These are phyloP conservation scores for Rallus crepitans DNA, from an alignment of 2,797 vertebrate genomes.

Conservation along the genomic window DNA sequence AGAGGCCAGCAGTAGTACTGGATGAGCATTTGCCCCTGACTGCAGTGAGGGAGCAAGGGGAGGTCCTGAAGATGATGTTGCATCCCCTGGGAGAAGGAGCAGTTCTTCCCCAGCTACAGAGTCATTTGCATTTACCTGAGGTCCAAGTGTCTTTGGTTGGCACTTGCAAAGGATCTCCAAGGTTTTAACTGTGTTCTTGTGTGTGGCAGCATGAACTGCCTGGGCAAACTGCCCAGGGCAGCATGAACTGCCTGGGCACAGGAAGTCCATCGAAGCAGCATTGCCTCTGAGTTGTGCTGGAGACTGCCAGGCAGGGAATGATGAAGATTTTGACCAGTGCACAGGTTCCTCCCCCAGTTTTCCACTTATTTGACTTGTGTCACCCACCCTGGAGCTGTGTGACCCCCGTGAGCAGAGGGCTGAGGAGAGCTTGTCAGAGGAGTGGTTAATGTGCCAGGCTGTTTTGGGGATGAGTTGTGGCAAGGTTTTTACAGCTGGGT, in stretches of 20 bases:
- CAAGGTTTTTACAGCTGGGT: background rate
- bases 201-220: background rate
- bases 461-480: background rate
- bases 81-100: background rate
- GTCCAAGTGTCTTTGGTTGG: background rate
- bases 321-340: background rate
- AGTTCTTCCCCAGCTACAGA: background rate
- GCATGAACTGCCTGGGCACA: background rate
- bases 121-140: background rate
- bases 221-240: background rate
- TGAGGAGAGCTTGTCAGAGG: background rate
- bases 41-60: background rate
- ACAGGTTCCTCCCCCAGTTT: background rate
- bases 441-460: fast-evolving
- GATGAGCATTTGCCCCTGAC: background rate
- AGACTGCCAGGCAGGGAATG: background rate
- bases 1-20: background rate
- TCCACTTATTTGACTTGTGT: background rate
- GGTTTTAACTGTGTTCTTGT: background rate
- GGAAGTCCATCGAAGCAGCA: fast-evolving
- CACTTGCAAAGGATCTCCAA: background rate
- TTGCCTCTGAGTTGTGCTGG: background rate
- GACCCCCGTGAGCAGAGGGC: background rate
- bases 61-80: background rate
- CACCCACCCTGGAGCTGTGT: background rate